phyloP scores from a whole-genome alignment of 2,113 vertebrate species.

The Gambusia affinis region DNA sequence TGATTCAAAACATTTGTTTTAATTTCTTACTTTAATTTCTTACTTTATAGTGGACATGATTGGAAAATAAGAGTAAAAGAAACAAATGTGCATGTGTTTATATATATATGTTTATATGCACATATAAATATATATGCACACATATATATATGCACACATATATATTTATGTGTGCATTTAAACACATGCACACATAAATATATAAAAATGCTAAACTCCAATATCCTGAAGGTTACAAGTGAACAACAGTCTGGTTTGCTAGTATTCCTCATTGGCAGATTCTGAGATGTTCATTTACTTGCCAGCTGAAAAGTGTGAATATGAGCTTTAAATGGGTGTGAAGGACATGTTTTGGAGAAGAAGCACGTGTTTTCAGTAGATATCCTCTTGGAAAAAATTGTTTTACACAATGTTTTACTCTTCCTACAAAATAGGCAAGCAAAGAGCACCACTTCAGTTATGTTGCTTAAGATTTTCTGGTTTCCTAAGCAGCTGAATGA shows the following conservation, averaged over 20 bases:
- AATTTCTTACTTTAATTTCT: too few relatives aligned
- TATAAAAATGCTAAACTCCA: not conserved
- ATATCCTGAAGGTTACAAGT: not conserved
- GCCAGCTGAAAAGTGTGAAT: slow-evolving; percentile 50
- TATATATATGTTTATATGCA: too few relatives aligned
- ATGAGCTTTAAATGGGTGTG: slow-evolving; percentile 36
- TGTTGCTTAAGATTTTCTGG: slow-evolving; percentile 3
- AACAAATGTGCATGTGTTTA: too few relatives aligned
- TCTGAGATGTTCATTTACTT: slow-evolving; percentile 31
- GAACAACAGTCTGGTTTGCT: not conserved
- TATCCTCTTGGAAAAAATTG: slow-evolving; percentile 8
- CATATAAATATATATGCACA: too few relatives aligned
- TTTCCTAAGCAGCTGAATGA: slow-evolving; percentile 1
- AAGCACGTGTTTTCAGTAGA: slow-evolving; percentile 30
- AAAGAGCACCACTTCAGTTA: slow-evolving; percentile 7
- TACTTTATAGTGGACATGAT: too few relatives aligned
- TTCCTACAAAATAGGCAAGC: not conserved
- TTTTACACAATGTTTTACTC: not conserved
- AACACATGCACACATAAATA: too few relatives aligned
- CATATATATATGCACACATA: too few relatives aligned
- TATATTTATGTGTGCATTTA: too few relatives aligned
- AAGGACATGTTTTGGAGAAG: slow-evolving; percentile 41
- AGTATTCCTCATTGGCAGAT: slow-evolving; percentile 2
- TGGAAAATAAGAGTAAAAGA: too few relatives aligned
- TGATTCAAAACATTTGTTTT: too few relatives aligned